Evolutionary conservation across 1,140 invertebrate genomes (phyloP), one percentile per base, ranked within the genome.

Genomic region (Rhagoletis zephyria): DNA sequence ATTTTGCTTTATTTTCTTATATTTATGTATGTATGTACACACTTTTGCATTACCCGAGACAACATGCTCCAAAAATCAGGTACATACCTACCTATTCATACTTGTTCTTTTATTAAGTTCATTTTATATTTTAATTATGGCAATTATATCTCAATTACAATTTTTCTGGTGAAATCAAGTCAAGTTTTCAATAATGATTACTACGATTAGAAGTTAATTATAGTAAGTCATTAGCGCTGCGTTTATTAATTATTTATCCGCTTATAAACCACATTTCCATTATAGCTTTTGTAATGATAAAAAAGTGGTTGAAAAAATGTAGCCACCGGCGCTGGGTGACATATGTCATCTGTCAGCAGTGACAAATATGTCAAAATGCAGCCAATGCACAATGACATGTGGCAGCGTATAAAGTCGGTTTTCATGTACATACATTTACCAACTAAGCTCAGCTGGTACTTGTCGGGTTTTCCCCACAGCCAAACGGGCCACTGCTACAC

Each of bases 311-410:
- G 61, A 63, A 81, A 81, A 85, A 63, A 61, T 85, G 10, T 85
- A 40, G 85, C 85, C 42, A 45, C 19, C 14, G 30, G 30, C 45
- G 70, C 70, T 48, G 30, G 9, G 5, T 85, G 85, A 85, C 85
- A 85, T 85, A 85, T 85, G 85, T 85, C 85, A 85, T 12, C 85
- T 85, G 85, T 85, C 85, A 60, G 40, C 61, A 85, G 63, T 56
- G 85, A 85, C 85, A 85, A 85, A 85, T 85, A 59, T 63, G 59
- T 85, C 85, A 85, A 63, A 85, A 30, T 85, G 60, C 56, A 61
- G 63, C 56, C 42, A 61, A 85, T 85, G n/a, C 85, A 42, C 40
- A 85, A 56, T 19, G 42, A 42, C 48, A 30, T 19, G 12, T 45
- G 16, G 4, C 14, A 74, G 70, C 16, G 30, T 42, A 74, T 45